Conservation (phyloP, 2,888 invertebrate species). For the Colostygia pectinataria region DNA sequence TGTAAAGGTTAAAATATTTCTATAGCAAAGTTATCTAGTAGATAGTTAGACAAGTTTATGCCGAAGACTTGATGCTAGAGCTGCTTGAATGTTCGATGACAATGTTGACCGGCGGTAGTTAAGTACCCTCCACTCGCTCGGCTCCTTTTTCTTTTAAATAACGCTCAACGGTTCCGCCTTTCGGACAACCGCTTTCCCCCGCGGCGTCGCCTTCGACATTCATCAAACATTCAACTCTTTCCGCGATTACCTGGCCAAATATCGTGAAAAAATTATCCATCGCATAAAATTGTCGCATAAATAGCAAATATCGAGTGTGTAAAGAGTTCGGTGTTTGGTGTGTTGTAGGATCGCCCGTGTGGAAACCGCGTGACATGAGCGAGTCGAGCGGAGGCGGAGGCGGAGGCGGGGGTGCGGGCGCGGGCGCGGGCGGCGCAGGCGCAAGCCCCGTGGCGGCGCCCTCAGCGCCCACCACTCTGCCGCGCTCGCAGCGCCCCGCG, state of each 20-base stretch:
- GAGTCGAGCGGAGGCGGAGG: constrained; percentile 66
- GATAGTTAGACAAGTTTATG: constrained; percentile 27
- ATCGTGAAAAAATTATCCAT: constrained; percentile 52
- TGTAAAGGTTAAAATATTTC: too few species aligned
- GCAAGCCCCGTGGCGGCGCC: constrained; percentile 35
- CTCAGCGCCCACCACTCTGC: constrained; percentile 70
- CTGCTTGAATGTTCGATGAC: constrained; percentile 81
- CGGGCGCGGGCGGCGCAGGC: constrained; percentile 35
- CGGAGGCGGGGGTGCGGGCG: constrained; percentile 40
- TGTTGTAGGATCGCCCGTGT: constrained; percentile 98
- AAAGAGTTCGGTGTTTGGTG: constrained; percentile 85
- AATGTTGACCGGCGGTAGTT: constrained; percentile 65
- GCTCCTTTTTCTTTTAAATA: constrained; percentile 31
- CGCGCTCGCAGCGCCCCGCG: constrained; percentile 73
- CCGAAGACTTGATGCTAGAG: constrained; percentile 34
- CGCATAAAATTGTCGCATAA: constrained; percentile 54
- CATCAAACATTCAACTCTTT: constrained; percentile 85
- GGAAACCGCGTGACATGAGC: constrained; percentile 97
- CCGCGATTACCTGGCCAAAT: constrained; percentile 61
- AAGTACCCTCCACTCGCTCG: constrained; percentile 32
- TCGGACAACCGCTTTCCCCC: constrained; percentile 40
- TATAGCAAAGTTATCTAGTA: constrained; percentile 20
- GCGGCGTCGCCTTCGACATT: constrained; percentile 65
- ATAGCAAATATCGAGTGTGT: constrained; percentile 48
- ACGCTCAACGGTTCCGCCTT: constrained; percentile 28